Base-by-base conservation (phyloP, 2,888 invertebrate genomes). In the Lacanobia wlatinum region DNA sequence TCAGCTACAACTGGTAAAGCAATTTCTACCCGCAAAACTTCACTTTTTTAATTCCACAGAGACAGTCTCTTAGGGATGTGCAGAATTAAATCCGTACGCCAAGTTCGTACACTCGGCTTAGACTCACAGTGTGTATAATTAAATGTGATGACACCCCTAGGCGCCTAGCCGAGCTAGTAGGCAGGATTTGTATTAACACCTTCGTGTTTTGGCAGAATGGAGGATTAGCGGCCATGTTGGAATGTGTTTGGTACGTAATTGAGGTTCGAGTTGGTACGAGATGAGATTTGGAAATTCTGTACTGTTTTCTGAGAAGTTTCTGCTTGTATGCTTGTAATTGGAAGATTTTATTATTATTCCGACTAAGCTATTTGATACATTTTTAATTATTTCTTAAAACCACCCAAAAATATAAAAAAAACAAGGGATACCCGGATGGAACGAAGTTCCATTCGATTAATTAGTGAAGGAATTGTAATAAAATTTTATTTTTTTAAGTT, bases 91-190 rank as follows among this genome's bases (percentile, higher is more conserved):
- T 82, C 70, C 70, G 61, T 55, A 40, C 66, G 66, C 84, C 79
- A 66, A 82, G 76, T 76, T 70, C 50, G 82, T 64, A 79, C 79
- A 70, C 70, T 71, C 64, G 52, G 82, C 80, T 82, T 74, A 72
- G 82, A 70, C 76, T 73, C 67, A 66, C 70, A 71, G 74, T 66
- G 75, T 79, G 83, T 83, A 80, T 82, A 84, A 85, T 85, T 84
- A 86, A 79, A 80, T 72, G 76, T 65, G 76, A 82, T 78, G 83
- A 82, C 77, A 81, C 73, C 70, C 83, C 76, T 73, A 84, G 84
- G 74, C 80, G 70, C 66, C 48, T 48, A 48, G 18, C 52, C 59
- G 78, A 43, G 52, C 56, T 68, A 63, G 65, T 65, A 70, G 52
- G 53, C 56, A 64, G 81, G 58, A 68, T 78, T 73, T 72, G 72